Percentiles rank a stretch among this genome's conserved stretches.
Conservation (phyloP, 2,113 vertebrate genomes). For the Pseudorasbora parva region DNA sequence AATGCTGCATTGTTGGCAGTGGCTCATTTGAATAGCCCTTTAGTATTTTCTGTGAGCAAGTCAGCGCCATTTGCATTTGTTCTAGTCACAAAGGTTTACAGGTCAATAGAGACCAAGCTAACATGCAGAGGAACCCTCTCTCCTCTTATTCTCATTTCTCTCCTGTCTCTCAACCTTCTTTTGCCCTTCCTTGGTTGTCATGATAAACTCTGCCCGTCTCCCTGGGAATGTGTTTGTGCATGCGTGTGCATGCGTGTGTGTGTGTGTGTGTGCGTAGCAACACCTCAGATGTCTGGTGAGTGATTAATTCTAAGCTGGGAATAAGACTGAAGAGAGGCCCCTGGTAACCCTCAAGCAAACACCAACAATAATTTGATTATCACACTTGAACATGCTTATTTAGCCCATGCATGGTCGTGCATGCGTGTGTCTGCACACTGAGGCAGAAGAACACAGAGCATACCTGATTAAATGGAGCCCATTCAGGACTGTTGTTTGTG, state of each 20-base stretch:
- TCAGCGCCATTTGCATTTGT: slow-evolving; percentile 95
- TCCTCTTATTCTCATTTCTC: slow-evolving; percentile 42
- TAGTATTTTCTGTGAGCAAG: slow-evolving; percentile 88
- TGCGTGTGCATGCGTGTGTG: slow-evolving; percentile 53
- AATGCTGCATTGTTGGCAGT: slow-evolving; percentile 84
- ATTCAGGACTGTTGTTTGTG: slow-evolving; percentile 56
- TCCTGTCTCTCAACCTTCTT: slow-evolving; percentile 60
- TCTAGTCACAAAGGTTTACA: slow-evolving; percentile 96
- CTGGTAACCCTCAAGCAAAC: slow-evolving; percentile 56
- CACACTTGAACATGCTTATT: slow-evolving; percentile 63
- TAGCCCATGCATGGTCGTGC: slow-evolving; percentile 56
- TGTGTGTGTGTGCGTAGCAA: slow-evolving; percentile 54
- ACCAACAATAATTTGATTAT: slow-evolving; percentile 71
- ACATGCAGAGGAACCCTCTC: slow-evolving; percentile 67
- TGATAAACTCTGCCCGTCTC: slow-evolving; percentile 58
- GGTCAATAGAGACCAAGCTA: slow-evolving; percentile 89
- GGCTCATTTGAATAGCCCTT: slow-evolving; percentile 88
- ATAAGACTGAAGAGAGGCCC: slow-evolving; percentile 61
- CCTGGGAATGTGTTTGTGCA: slow-evolving; percentile 48
- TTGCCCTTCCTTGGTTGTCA: slow-evolving; percentile 65
- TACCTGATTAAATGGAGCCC: slow-evolving; percentile 57
- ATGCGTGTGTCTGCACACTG: slow-evolving; percentile 43
- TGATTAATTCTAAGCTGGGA: slow-evolving; percentile 60
- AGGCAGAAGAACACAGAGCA: slow-evolving; percentile 38
- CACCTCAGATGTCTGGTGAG: slow-evolving; percentile 59